A percentile compares a stretch with the other conserved stretches of the same genome.
phyloP scores from a whole-genome alignment of 2,113 vertebrate species.

The Tautogolabrus adspersus region DNA sequence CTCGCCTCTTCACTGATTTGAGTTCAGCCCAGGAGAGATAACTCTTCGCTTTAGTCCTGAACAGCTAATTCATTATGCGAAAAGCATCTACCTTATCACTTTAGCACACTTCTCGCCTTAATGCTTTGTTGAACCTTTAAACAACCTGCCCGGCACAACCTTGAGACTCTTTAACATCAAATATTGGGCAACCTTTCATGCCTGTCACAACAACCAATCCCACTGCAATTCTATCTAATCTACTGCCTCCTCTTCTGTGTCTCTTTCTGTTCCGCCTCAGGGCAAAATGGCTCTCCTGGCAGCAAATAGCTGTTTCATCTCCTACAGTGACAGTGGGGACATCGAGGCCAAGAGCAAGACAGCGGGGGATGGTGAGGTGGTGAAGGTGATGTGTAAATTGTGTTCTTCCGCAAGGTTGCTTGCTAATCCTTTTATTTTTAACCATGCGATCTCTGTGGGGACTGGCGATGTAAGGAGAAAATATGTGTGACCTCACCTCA shows the following conservation, averaged over 20 bases:
- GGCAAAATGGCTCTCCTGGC: slow-evolving; percentile 95
- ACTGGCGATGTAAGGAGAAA: not conserved
- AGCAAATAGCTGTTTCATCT: slow-evolving; percentile 95
- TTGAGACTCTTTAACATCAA: slow-evolving; percentile 59
- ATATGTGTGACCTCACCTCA: slow-evolving; percentile 45
- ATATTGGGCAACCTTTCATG: slow-evolving; percentile 46
- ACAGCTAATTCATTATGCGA: slow-evolving; percentile 51
- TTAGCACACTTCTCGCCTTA: slow-evolving; percentile 16
- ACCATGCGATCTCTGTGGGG: slow-evolving; percentile 28
- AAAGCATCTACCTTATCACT: slow-evolving; percentile 44
- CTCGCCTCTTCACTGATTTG: slow-evolving; percentile 11
- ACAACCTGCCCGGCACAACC: slow-evolving; percentile 51
- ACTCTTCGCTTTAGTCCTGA: slow-evolving; percentile 32
- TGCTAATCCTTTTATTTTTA: slow-evolving; percentile 44
- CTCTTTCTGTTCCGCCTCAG: slow-evolving; percentile 67
- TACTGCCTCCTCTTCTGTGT: slow-evolving; percentile 28
- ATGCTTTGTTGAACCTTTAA: slow-evolving; percentile 53
- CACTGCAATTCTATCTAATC: slow-evolving; percentile 55
- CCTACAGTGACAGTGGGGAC: slow-evolving; percentile 95
- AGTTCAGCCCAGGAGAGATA: slow-evolving; percentile 34
- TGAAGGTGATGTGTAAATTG: slow-evolving; percentile 88
- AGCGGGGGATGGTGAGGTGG: slow-evolving; percentile 93
- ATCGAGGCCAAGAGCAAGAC: slow-evolving; percentile 93
- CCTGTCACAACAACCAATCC: slow-evolving; percentile 52
- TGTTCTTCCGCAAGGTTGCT: slow-evolving; percentile 36